phyloP scores from a whole-genome alignment of 2,113 vertebrate species.

The Bungarus multicinctus region DNA sequence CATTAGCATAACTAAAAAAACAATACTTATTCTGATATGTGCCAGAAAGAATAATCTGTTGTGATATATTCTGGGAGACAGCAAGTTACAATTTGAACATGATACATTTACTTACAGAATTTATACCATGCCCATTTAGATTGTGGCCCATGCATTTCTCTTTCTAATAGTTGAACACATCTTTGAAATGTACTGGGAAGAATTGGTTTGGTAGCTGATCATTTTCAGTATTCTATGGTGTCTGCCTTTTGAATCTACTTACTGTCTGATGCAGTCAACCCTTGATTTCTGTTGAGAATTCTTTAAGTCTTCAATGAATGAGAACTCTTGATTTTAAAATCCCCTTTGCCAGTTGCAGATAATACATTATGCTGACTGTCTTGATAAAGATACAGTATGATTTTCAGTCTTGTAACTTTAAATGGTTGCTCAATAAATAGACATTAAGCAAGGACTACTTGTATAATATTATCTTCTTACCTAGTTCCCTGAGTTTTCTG shows the following conservation, averaged over 20 bases:
- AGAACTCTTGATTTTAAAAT: not conserved
- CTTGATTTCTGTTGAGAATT: not conserved
- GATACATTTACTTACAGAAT: not conserved
- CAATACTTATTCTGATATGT: not conserved
- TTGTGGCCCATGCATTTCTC: not conserved
- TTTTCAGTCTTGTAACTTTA: not conserved
- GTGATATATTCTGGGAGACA: not conserved
- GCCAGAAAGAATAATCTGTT: not conserved
- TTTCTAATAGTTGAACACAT: not conserved
- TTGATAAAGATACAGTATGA: not conserved
- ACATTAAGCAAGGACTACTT: no score
- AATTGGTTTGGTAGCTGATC: not conserved
- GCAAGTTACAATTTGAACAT: not conserved
- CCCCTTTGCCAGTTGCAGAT: not conserved
- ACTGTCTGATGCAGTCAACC: not conserved
- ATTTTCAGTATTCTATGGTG: not conserved
- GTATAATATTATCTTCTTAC: no score
- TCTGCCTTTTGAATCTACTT: not conserved
- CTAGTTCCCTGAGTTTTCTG: not conserved
- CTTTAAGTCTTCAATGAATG: not conserved
- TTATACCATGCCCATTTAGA: not conserved
- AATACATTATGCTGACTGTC: not conserved
- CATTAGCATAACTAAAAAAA: not conserved
- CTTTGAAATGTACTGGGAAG: not conserved
- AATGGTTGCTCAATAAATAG: no score